Conservation (phyloP, 2,888 invertebrate genomes). For the Calameuta filiformis region DNA sequence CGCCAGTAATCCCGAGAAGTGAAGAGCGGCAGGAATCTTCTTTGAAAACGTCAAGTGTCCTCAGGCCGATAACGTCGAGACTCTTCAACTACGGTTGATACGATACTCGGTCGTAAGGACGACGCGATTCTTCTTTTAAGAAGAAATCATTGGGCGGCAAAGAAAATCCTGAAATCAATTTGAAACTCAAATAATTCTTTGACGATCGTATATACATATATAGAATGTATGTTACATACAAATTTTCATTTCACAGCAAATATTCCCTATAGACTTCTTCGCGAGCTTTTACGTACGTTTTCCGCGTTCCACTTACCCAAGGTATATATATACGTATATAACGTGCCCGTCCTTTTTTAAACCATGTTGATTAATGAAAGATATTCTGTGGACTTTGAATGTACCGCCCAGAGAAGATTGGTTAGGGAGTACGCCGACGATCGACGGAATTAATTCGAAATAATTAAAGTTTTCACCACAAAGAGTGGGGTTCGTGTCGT, state of each 20-base stretch:
- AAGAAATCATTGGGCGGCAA: neutral
- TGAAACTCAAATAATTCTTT: too few species aligned
- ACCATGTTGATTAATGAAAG: neutral
- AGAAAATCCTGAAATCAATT: neutral
- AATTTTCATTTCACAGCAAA: neutral
- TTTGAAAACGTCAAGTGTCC: constrained; percentile 21
- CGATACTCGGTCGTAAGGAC: neutral
- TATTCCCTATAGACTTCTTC: neutral
- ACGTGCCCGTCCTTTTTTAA: neutral
- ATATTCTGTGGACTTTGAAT: neutral
- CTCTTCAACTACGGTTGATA: neutral
- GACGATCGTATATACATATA: too few species aligned
- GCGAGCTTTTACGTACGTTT: neutral
- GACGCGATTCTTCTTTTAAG: neutral
- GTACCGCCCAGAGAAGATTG: neutral
- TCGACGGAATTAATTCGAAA: constrained; percentile 6
- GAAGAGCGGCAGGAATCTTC: constrained; percentile 24
- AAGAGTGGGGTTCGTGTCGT: constrained; percentile 1
- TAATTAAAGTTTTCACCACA: constrained; percentile 1
- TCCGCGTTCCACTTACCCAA: neutral
- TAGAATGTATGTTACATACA: too few species aligned
- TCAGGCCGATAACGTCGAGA: constrained; percentile 1
- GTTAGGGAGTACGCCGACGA: neutral
- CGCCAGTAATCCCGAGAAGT: constrained; percentile 21
- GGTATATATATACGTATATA: neutral